Conservation (phyloP, 2,797 vertebrate species). For the Sus cebifrons region DNA sequence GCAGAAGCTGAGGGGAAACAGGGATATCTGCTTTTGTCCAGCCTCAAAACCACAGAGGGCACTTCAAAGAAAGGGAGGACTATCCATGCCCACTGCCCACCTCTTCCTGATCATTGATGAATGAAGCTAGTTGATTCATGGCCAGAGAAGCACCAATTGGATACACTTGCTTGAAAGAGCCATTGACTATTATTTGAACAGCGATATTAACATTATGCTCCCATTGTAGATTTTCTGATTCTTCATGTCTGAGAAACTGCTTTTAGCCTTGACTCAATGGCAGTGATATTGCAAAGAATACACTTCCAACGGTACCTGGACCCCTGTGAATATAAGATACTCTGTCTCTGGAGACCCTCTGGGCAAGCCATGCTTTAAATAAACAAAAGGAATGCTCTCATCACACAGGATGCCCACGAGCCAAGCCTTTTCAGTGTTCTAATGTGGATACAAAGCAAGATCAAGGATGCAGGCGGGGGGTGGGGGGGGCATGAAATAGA, state of each 20-base stretch:
- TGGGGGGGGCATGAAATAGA: neutral
- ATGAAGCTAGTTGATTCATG: constrained; percentile 65
- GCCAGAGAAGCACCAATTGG: constrained; percentile 60
- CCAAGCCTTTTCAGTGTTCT: neutral
- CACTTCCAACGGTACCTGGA: constrained; percentile 60
- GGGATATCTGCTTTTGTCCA: no score
- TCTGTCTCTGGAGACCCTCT: constrained; percentile 77
- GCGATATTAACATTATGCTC: constrained; percentile 55
- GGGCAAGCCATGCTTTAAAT: constrained; percentile 76
- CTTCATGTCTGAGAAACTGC: constrained; percentile 66
- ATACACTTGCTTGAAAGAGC: constrained; percentile 76
- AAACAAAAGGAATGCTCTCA: constrained; percentile 75
- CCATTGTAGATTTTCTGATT: constrained; percentile 52
- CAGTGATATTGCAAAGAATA: constrained; percentile 64
- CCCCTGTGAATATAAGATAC: constrained; percentile 68
- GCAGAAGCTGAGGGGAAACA: neutral
- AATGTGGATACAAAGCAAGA: neutral
- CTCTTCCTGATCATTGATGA: neutral
- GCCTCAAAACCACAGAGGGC: neutral
- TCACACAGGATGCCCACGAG: constrained; percentile 50
- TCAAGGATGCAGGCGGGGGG: neutral
- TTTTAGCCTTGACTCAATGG: constrained; percentile 76
- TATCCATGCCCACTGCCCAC: fast-evolving
- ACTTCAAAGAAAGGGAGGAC: fast-evolving
- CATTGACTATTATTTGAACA: constrained; percentile 71